Base-by-base conservation (phyloP, 2,113 vertebrate genomes). In the Eurypyga helias region DNA sequence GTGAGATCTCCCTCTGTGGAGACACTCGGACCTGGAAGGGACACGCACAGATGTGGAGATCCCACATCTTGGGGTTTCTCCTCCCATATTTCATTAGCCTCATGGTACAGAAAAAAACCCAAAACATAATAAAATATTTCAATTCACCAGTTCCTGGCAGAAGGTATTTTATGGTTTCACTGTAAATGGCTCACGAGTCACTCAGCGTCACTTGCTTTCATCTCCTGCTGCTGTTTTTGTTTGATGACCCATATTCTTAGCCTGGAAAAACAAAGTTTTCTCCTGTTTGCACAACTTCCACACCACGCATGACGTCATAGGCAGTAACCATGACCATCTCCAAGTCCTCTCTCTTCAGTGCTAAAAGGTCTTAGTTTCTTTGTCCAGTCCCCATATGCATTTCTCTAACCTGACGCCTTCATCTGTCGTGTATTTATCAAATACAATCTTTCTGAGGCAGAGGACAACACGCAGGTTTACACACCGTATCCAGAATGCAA, bases 321-420 rank as follows among this genome's bases (percentile, higher is more conserved):
- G 33, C 65, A 67, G 17, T 3, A 38, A 2, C 9, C 61, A 76
- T 17, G 51, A 7, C 70, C 83, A 26, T 4, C 36, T 64, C 61
- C 67, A 3, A 2, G 7, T 2, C 54, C 58, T 29, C 38, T 23
- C 69, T 45, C 31, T 31, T 1, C 15, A 66, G 43, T 17, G 11
- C 43, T 90, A 0, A 5, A 29, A 12, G 31, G 29, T 3, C 20
- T 17, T 6, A 1, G 21, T 19, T 33, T 21, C 0, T 21, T 3
- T 5, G 24, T 33, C 49, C 78, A 2, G 14, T 51, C 57, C 34
- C 52, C 21, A 4, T 0, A 17, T 0, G 7, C 77, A 49, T 23
- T 41, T 12, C 70, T 36, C 67, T 28, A 7, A 17, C 0, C 4
- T 0, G 0, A 24, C 1, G 23, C 13, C 38, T 70, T 52, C 20